phyloP scores from a whole-genome alignment of 2,113 vertebrate genomes.

The Leucopternis melanops region DNA sequence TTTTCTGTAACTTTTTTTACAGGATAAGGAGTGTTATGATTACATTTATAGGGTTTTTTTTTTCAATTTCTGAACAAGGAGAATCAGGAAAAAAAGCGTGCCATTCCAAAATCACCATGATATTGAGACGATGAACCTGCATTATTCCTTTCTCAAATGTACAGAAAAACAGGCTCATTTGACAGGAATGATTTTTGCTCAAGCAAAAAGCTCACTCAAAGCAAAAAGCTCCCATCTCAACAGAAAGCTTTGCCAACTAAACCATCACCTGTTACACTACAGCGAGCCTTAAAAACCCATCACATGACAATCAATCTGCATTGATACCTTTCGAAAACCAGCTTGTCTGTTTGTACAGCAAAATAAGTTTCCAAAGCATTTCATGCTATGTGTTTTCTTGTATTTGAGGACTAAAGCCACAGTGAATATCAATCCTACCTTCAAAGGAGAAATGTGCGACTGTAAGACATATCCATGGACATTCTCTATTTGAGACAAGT shows the following conservation, averaged over 20 bases:
- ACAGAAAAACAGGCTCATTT: background rate
- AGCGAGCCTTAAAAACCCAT: background rate
- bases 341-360: background rate
- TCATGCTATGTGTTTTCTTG: rapidly evolving
- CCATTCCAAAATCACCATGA: background rate
- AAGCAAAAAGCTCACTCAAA: background rate
- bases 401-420: background rate
- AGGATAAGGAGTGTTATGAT: no score
- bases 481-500: constrained; percentile 95
- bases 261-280: background rate
- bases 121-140: background rate
- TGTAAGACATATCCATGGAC: constrained; percentile 95
- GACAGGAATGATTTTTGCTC: background rate
- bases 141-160: background rate
- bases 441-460: constrained; percentile 94
- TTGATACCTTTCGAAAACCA: background rate
- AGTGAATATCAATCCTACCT: constrained; percentile 68
- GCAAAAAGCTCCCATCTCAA: background rate
- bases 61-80: background rate
- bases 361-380: background rate
- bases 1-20: no score
- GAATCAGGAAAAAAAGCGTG: background rate
- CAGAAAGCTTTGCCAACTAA: background rate
- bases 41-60: background rate
- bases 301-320: background rate